Percentiles rank a stretch among this genome's conserved stretches.
phyloP scores from a whole-genome alignment of 2,113 vertebrate genomes.

The Pteropus alecto region DNA sequence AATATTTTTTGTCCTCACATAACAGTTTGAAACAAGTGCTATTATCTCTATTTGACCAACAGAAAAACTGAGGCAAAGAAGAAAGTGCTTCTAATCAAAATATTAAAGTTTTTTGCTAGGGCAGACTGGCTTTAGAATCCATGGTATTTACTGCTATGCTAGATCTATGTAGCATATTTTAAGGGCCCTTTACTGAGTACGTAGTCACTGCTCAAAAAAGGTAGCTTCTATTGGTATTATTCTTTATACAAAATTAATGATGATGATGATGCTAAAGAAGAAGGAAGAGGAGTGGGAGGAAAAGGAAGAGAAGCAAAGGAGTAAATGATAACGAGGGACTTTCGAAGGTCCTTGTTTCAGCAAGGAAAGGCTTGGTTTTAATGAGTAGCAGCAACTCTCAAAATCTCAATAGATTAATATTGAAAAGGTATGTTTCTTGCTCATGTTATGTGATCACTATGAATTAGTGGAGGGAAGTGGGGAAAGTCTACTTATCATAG shows the following conservation, averaged over 20 bases:
- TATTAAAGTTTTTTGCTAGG: neutral
- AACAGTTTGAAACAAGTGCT: neutral
- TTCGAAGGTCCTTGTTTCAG: neutral
- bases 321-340: neutral
- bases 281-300: neutral
- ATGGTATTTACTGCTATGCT: neutral
- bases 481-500: neutral
- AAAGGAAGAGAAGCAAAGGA: neutral
- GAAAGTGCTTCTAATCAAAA: neutral
- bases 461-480: neutral
- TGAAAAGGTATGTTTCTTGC: neutral
- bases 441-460: neutral
- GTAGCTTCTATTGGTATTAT: neutral
- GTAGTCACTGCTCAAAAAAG: neutral
- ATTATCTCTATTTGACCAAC: neutral
- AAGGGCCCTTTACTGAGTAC: neutral
- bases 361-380: neutral
- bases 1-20: neutral
- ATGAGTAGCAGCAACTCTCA: neutral
- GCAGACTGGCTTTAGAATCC: neutral
- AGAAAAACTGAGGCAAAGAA: neutral
- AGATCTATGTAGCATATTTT: neutral
- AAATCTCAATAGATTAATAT: neutral
- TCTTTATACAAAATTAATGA: neutral
- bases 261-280: neutral